phyloP scores from a whole-genome alignment of 2,888 invertebrate species.

The Chydorus sphaericus region DNA sequence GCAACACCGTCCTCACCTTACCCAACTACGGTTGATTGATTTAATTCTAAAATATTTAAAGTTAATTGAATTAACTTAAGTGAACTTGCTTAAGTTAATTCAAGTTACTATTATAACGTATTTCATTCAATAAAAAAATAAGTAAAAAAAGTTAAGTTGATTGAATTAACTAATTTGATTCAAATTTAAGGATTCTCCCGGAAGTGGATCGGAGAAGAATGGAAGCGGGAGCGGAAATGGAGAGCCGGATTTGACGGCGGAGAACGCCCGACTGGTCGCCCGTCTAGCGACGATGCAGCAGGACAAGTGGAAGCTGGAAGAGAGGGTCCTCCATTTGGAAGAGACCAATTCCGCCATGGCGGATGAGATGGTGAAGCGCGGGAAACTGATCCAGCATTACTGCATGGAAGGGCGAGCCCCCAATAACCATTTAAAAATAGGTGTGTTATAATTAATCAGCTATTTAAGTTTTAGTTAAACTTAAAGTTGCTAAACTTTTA shows the following conservation, averaged over 20 bases:
- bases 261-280: constrained; percentile 30
- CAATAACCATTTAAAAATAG: too few relatives aligned
- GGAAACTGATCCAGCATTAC: constrained; percentile 34
- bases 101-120: too few relatives aligned
- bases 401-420: constrained; percentile 31
- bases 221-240: constrained; percentile 3
- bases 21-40: background rate
- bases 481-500: background rate
- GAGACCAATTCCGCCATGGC: constrained; percentile 34
- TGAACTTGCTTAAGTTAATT: too few relatives aligned
- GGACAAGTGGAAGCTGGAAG: constrained; percentile 33
- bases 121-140: too few relatives aligned
- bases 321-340: constrained; percentile 33
- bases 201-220: constrained; percentile 6
- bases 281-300: constrained; percentile 31
- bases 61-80: too few relatives aligned
- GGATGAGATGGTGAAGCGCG: constrained; percentile 33
- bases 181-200: constrained; percentile 8
- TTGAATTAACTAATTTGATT: too few relatives aligned
- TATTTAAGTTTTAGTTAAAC: background rate
- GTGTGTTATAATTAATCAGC: too few relatives aligned
- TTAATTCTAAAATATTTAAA: background rate
- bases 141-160: too few relatives aligned
- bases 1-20: constrained; percentile 1
- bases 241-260: constrained; percentile 26